A percentile compares a stretch with the other conserved stretches of the same genome.
These are phyloP conservation scores for Labeo calbasu DNA, from an alignment of 2,797 vertebrate species.

Conservation along the genomic window DNA sequence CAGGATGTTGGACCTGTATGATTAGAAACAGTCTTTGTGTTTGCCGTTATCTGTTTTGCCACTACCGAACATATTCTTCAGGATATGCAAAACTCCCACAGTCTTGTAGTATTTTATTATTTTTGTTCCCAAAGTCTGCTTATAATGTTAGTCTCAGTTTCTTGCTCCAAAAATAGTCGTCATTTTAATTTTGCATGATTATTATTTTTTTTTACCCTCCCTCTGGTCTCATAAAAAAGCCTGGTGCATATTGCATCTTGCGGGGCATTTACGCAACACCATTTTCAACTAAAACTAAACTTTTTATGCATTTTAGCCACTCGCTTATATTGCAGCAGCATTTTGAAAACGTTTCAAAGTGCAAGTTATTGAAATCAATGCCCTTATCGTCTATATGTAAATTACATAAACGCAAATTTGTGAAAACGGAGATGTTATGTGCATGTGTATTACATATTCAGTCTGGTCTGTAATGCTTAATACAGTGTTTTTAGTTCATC, in stretches of 20 bases:
- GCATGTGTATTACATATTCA: background rate
- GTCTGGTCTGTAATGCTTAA: background rate
- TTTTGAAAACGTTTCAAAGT: background rate
- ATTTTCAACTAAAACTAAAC: background rate
- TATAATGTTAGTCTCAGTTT: background rate
- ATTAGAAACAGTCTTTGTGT: slow-evolving; percentile 31
- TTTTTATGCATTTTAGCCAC: background rate
- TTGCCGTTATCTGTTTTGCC: background rate
- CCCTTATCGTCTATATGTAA: background rate
- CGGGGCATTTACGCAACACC: background rate
- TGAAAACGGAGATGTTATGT: background rate
- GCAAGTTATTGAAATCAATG: too few relatives aligned
- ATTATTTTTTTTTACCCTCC: background rate
- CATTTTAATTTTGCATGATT: background rate
- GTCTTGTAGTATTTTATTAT: background rate
- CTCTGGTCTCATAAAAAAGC: background rate
- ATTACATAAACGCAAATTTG: background rate
- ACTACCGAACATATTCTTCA: background rate
- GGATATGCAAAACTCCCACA: background rate
- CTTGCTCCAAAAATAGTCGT: background rate
- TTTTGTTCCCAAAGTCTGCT: background rate
- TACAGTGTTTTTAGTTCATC: background rate
- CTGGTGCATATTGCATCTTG: background rate
- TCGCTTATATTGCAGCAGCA: background rate
- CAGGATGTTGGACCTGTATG: slow-evolving; percentile 25